Evolutionary conservation across 2,888 invertebrate species (phyloP), one percentile per base, ranked within the genome.

Genomic region (Pammene aurita): DNA sequence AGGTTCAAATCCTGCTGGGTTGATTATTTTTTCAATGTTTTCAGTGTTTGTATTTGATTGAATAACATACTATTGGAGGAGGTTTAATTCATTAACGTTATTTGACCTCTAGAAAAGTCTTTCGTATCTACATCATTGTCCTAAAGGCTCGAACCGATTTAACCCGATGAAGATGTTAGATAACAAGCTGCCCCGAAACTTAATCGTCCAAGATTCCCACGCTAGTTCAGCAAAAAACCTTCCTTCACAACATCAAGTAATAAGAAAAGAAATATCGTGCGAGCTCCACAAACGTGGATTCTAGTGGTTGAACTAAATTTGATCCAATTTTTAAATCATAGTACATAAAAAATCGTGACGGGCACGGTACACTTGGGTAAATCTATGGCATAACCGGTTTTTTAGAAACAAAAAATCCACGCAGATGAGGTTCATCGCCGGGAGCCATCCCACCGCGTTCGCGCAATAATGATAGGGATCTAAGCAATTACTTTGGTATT

Each of bases 381-480:
- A 63, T 54, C 64, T 61, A 52, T 41, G 52, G 16, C 10, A 55
- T 35, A 50, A 63, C 57, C 56, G 38, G 64, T 69, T 65, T 67
- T 58, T 68, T 67, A 65, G 38, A 62, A 54, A 77, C 75, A 74
- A 81, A 82, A 84, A 76, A 79, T 78, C 75, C 76, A 75, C 73
- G 70, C 74, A 78, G 78, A 80, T 79, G 79, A 75, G 77, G 76
- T 77, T 78, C 80, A 79, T 81, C 72, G 87, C 88, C 88, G 84
- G 87, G 86, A 90, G 90, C 85, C 78, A 87, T 84, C 78, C 78
- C 78, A 78, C 76, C 75, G 77, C 80, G 81, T 80, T 78, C 77
- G 75, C 80, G 83, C 82, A 80, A 81, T 90, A 89, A 90, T 89
- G 87, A 91, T 90, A 89, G 85, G 84, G 84, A 89, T 88, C 87